Conservation (phyloP, 1,140 invertebrate genomes). For the Bombus terrestris region DNA sequence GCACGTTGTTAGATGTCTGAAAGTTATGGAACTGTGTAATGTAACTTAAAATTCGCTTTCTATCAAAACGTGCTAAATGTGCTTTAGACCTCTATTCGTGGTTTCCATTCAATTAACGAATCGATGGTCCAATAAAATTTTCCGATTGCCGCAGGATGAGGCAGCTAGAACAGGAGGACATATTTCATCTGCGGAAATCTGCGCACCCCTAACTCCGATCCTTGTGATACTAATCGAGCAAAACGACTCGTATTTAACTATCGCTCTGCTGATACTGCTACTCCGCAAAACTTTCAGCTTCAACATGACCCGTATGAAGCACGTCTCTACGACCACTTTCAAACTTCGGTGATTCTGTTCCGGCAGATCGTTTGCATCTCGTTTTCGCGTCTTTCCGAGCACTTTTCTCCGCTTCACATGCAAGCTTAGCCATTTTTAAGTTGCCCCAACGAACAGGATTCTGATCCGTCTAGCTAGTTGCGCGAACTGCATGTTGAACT, state of each 20-base stretch:
- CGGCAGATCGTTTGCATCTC: conserved; percentile 37
- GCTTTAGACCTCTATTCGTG: no score
- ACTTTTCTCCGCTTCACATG: not conserved
- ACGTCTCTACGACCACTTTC: conserved; percentile 23
- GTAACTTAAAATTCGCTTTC: no score
- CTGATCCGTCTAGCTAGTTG: no score
- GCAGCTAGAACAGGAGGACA: no score
- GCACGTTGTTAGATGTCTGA: no score
- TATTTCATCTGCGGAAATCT: not conserved
- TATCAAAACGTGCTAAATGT: no score
- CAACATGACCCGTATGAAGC: conserved; percentile 21
- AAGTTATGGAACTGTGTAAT: no score
- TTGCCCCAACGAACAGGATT: not conserved
- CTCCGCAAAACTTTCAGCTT: conserved; percentile 1
- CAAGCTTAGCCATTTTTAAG: conserved; percentile 19
- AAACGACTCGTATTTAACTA: conserved; percentile 36
- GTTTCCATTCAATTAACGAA: no score
- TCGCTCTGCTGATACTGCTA: conserved; percentile 27
- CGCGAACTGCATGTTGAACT: not conserved
- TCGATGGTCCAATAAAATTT: not conserved
- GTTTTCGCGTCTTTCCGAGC: conserved; percentile 13
- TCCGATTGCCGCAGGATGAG: no score
- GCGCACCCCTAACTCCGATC: not conserved
- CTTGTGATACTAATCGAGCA: conserved; percentile 24
- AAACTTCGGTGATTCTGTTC: conserved; percentile 29